Percentiles rank a stretch among this genome's conserved stretches.
These are phyloP conservation scores for Netelia melanura DNA, from an alignment of 2,888 invertebrate species.

Conservation along the genomic window DNA sequence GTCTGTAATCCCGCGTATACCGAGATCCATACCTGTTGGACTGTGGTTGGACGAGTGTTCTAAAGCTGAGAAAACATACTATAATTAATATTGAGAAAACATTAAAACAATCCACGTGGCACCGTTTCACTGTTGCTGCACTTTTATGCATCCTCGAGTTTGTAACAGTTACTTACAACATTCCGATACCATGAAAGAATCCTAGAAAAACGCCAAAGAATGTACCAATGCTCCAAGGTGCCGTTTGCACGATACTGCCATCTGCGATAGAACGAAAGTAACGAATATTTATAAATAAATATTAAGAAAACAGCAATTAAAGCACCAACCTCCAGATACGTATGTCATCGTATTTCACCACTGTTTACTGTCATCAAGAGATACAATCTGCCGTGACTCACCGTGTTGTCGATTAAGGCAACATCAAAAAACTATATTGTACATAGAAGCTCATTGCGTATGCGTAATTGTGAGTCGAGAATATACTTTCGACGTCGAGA, in stretches of 20 bases:
- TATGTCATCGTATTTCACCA: constrained; percentile 63
- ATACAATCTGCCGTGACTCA: too few species aligned
- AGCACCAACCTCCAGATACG: constrained; percentile 62
- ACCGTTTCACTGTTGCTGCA: neutral
- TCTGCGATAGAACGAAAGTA: constrained; percentile 64
- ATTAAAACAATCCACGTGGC: neutral
- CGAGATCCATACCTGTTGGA: constrained; percentile 66
- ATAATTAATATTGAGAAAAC: neutral
- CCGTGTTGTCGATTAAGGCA: too few species aligned
- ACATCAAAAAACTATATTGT: too few species aligned
- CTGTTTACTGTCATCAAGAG: too few species aligned
- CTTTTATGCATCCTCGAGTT: too few species aligned
- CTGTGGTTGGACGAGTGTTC: constrained; percentile 73
- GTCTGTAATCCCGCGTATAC: constrained; percentile 73
- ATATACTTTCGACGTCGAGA: too few species aligned
- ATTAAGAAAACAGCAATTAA: neutral
- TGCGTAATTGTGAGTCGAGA: too few species aligned
- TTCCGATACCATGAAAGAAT: constrained; percentile 73
- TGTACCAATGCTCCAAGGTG: constrained; percentile 72
- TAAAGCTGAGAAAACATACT: constrained; percentile 72
- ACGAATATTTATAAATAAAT: neutral
- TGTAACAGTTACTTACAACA: constrained; percentile 74
- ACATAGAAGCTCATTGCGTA: too few species aligned
- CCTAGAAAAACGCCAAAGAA: constrained; percentile 71
- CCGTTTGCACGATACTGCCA: constrained; percentile 69